phyloP scores from a whole-genome alignment of 2,113 vertebrate species.

The Pituophis catenifer region DNA sequence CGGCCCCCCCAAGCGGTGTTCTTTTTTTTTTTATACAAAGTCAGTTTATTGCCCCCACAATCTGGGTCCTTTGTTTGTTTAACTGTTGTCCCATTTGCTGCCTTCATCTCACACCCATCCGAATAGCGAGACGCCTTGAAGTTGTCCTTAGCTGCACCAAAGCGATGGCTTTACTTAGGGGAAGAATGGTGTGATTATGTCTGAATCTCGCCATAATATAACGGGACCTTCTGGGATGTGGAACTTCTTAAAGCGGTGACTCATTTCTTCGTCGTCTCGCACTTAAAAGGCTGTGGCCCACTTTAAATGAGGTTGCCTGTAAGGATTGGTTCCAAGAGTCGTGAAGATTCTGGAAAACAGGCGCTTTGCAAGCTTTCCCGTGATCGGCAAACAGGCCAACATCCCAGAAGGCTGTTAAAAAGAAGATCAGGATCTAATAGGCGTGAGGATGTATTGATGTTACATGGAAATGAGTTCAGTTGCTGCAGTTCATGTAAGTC shows the following conservation, averaged over 20 bases:
- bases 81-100: background rate
- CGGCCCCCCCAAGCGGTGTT: too few relatives aligned
- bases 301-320: background rate
- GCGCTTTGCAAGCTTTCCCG: background rate
- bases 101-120: background rate
- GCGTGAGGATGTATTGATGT: background rate
- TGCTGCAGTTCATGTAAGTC: background rate
- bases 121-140: background rate
- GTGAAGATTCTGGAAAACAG: background rate
- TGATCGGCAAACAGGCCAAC: background rate
- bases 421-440: background rate
- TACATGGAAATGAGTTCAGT: background rate
- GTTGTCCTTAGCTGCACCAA: background rate
- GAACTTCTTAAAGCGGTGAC: background rate
- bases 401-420: background rate
- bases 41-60: too few relatives aligned
- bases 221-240: background rate
- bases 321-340: background rate
- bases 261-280: background rate
- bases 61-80: too few relatives aligned
- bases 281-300: background rate
- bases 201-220: background rate
- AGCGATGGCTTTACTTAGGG: background rate
- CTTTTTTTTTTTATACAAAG: too few relatives aligned
- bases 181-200: background rate